phyloP scores from a whole-genome alignment of 2,888 invertebrate genomes.

The Pegoplata infirma region DNA sequence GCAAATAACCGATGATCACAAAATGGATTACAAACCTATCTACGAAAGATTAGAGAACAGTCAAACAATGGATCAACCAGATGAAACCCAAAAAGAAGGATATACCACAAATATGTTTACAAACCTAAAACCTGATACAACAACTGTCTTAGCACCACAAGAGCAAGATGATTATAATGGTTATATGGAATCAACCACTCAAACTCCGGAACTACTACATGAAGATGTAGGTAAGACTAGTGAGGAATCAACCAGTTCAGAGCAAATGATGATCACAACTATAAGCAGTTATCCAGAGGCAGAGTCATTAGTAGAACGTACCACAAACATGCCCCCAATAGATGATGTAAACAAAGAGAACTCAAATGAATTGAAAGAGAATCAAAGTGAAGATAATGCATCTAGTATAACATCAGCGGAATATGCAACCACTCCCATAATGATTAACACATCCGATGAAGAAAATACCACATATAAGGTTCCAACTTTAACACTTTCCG shows the following conservation, averaged over 20 bases:
- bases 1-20: background rate
- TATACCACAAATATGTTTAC: background rate
- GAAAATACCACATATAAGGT: slow-evolving; percentile 66
- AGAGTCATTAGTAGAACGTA: background rate
- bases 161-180: slow-evolving; percentile 1
- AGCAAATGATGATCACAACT: background rate
- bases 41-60: slow-evolving; percentile 19
- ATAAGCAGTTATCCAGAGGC: background rate
- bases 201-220: background rate
- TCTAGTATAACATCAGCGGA: background rate
- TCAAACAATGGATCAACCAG: background rate
- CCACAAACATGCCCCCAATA: background rate
- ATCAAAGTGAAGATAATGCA: slow-evolving; percentile 34
- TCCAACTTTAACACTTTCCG: slow-evolving; percentile 67
- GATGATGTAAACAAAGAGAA: background rate
- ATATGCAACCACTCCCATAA: background rate
- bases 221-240: background rate
- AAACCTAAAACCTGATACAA: background rate
- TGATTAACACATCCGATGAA: background rate
- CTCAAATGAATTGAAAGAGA: background rate
- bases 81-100: background rate
- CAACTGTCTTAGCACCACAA: background rate
- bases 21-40: slow-evolving; percentile 6
- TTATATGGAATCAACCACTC: background rate
- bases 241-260: background rate